A percentile compares a stretch with the other conserved stretches of the same genome.
phyloP scores from a whole-genome alignment of 2,888 invertebrate species.

The Podotricha telesiphe region DNA sequence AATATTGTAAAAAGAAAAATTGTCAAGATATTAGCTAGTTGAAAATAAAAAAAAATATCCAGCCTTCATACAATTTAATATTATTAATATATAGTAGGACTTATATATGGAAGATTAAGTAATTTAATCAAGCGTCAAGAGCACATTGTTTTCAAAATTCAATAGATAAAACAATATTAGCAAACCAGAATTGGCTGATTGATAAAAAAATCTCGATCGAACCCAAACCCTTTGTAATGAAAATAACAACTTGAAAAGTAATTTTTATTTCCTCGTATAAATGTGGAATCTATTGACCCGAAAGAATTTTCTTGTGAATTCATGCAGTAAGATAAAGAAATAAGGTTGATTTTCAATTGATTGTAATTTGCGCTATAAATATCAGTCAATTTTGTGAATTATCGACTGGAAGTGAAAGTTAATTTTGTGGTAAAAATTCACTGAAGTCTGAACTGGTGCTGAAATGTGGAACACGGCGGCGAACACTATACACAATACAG shows the following conservation, averaged over 20 bases:
- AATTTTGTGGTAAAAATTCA: constrained; percentile 24
- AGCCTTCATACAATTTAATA: too few relatives aligned
- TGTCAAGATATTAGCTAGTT: too few relatives aligned
- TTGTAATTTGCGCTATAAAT: constrained; percentile 20
- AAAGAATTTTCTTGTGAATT: constrained; percentile 31
- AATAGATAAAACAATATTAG: constrained; percentile 36
- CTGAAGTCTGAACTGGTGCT: constrained; percentile 40
- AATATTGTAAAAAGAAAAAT: too few relatives aligned
- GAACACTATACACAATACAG: constrained; percentile 18
- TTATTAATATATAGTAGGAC: too few relatives aligned
- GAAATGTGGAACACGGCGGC: constrained; percentile 30
- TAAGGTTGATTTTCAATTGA: constrained; percentile 43
- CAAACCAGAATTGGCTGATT: constrained; percentile 36
- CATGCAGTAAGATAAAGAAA: constrained; percentile 34
- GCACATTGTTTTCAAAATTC: constrained; percentile 20
- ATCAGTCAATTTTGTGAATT: constrained; percentile 36
- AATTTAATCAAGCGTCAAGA: neutral
- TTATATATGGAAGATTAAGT: neutral
- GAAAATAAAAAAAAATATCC: too few relatives aligned
- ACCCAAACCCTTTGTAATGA: constrained; percentile 45
- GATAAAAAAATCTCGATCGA: constrained; percentile 43
- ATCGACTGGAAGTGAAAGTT: constrained; percentile 32
- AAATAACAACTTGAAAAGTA: constrained; percentile 47
- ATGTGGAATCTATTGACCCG: constrained; percentile 41
- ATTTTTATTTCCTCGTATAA: constrained; percentile 48